Conservation (phyloP, 1,140 invertebrate genomes). For the Sitodiplosis mosellana region DNA sequence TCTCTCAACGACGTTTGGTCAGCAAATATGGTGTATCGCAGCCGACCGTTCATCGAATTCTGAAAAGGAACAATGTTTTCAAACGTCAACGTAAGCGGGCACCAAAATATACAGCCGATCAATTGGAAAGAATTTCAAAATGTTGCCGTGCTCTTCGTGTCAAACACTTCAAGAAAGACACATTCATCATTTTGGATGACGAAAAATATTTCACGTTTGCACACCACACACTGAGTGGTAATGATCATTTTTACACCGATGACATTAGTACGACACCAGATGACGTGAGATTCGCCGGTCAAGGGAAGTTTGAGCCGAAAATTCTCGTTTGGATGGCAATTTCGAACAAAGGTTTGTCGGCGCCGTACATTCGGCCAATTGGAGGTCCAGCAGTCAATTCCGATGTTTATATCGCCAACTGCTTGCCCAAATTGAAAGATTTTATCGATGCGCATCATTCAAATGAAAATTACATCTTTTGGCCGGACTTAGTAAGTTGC, state of each 20-base stretch:
- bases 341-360: background rate
- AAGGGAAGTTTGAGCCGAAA: background rate
- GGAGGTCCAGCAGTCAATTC: background rate
- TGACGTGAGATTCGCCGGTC: background rate
- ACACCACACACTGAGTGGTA: background rate
- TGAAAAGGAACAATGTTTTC: background rate
- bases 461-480: background rate
- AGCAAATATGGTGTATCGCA: background rate
- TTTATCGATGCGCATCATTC: background rate
- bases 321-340: background rate
- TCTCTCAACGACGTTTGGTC: no score
- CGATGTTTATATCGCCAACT: background rate
- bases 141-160: background rate
- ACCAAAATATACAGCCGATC: background rate
- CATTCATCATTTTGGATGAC: background rate
- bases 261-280: background rate
- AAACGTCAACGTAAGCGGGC: background rate
- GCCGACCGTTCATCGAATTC: background rate
- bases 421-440: background rate
- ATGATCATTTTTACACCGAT: background rate
- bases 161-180: background rate
- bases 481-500: background rate
- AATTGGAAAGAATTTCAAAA: background rate
- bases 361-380: background rate
- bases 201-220: background rate